phyloP scores from a whole-genome alignment of 1,140 invertebrate species.

The Arctopsyche grandis region DNA sequence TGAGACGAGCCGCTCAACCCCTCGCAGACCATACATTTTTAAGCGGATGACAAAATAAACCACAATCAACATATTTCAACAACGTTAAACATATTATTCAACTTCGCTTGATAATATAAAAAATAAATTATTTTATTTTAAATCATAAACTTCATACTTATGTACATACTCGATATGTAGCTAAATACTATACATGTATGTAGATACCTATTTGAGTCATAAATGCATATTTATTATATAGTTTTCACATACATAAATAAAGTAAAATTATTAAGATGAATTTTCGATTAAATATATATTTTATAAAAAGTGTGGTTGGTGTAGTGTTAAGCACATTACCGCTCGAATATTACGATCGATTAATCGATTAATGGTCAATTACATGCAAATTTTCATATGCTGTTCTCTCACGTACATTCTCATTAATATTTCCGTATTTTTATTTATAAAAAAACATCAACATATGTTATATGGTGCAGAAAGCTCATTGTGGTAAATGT shows the following conservation, averaged over 20 bases:
- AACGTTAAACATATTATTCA: no score
- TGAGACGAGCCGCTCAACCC: conserved; percentile 28
- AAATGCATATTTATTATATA: no score
- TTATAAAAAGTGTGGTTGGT: neutral
- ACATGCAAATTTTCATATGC: conserved; percentile 32
- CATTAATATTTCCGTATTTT: neutral
- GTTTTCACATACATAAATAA: no score
- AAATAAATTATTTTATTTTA: no score
- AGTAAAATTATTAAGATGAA: neutral
- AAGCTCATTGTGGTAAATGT: conserved; percentile 31
- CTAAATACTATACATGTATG: no score
- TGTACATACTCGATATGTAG: no score
- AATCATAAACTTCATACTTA: no score
- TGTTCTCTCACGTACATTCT: neutral
- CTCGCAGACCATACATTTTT: neutral
- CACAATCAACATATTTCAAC: no score
- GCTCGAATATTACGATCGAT: conserved; percentile 32
- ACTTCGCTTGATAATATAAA: no score
- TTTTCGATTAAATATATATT: neutral
- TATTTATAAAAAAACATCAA: neutral
- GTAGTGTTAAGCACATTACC: neutral
- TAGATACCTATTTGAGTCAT: no score
- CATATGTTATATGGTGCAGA: conserved; percentile 1
- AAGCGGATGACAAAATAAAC: no score
- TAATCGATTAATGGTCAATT: conserved; percentile 40